Evolutionary conservation across 2,113 vertebrate genomes (phyloP), one percentile per base, ranked within the genome.

Genomic region (Barnardius zonarius): DNA sequence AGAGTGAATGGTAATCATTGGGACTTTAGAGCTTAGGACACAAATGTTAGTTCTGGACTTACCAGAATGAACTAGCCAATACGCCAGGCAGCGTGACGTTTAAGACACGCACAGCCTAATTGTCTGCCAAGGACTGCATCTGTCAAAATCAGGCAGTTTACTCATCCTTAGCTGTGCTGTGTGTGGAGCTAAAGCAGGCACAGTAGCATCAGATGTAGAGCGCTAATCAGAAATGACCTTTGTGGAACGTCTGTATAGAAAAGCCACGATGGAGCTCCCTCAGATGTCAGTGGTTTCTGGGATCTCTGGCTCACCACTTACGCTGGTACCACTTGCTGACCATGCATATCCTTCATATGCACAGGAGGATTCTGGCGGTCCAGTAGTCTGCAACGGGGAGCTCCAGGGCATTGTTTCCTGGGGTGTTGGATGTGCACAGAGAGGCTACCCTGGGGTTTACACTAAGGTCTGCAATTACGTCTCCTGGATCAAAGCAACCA

Each of bases 351-450:
- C n/a, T 83, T 97, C 73, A 6, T 73, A 74, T 17, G 10, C 66
- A 30, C 97, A 99, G 98, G 98, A 96, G 31, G 98, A 99, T 97
- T 98, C 98, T 1, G 98, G 98, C 17, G 98, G 98, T 35, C 98
- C 98, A 13, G 97, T 98, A 41, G 98, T 98, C 61, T 99, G 98
- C 78, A 97, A 97, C 1, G 95, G 95, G 30, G 4, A 94, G 95
- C 98, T 99, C 86, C 98, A 99, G 92, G 98, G 98, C 86, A 94
- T 99, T 33, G 98, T 99, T 89, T 99, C 98, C 86, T 99, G 99
- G 98, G 99, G 99, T 51, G 93, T 97, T 1, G 98, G 98, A 74
- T 99, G 99, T 46, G 98, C 98, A 10, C 86, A 93, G 92, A 96
- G 4, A 75, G 98, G 98, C 95, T 97, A 86, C 30, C 98, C 98